Conservation (phyloP, 2,113 vertebrate genomes). For the Mesocricetus auratus region DNA sequence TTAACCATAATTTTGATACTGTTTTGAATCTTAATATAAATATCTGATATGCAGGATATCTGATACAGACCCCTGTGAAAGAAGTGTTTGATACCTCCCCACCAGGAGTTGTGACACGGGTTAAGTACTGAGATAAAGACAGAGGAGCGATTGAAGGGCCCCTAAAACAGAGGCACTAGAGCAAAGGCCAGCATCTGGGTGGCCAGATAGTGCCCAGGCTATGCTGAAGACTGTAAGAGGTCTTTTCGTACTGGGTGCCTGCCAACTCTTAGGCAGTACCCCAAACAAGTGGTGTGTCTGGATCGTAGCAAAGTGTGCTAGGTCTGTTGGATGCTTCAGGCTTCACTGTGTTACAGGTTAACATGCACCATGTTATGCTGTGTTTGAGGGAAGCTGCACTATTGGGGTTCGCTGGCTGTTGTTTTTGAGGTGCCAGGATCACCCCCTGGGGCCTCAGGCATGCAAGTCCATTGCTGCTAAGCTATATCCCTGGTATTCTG, state of each 20-base stretch:
- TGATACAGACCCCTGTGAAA: neutral
- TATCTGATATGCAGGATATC: neutral
- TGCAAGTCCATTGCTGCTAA: neutral
- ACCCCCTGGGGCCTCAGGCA: neutral
- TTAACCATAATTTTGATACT: neutral
- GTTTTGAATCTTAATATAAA: neutral
- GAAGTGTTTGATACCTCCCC: accelerated
- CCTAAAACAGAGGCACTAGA: neutral
- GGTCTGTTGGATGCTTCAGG: neutral
- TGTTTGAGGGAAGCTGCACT: neutral
- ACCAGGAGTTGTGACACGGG: neutral
- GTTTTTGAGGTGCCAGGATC: neutral
- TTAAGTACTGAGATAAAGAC: neutral
- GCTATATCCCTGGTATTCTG: neutral
- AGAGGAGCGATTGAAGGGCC: neutral
- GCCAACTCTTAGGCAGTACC: neutral
- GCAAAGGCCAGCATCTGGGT: neutral
- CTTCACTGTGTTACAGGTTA: neutral
- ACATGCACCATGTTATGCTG: neutral
- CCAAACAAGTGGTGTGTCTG: neutral
- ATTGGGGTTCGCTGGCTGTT: neutral
- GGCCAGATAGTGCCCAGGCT: neutral
- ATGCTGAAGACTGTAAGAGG: too few relatives aligned
- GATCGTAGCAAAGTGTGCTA: neutral
- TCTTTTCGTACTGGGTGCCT: neutral